These are phyloP conservation scores for Glyptemys insculpta DNA, from an alignment of 2,797 vertebrate species.

Conservation along the genomic window DNA sequence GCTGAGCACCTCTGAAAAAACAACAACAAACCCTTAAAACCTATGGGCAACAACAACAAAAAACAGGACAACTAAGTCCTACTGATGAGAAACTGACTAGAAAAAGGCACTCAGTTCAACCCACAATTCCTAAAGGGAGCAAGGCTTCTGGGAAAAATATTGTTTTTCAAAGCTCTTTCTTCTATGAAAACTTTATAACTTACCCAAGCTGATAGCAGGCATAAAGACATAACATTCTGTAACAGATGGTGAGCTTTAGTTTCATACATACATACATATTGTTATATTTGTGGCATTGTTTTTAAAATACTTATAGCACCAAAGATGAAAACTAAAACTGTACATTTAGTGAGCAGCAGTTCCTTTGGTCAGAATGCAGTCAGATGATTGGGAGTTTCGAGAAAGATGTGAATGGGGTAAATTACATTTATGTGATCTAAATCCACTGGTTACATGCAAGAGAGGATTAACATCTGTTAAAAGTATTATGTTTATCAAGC, in stretches of 20 bases:
- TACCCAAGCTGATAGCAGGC: background rate
- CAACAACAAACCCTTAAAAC: background rate
- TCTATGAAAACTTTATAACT: background rate
- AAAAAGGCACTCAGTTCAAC: background rate
- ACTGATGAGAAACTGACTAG: background rate
- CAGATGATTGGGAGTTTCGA: slow-evolving; percentile 75
- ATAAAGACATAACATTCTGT: background rate
- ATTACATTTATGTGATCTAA: slow-evolving; percentile 78
- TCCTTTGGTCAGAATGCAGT: slow-evolving; percentile 61
- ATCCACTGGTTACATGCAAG: slow-evolving; percentile 73
- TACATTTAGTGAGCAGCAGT: background rate
- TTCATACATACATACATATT: background rate
- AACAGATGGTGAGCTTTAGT: background rate
- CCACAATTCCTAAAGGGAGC: background rate
- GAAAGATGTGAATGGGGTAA: slow-evolving; percentile 71
- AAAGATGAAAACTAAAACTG: slow-evolving; percentile 34
- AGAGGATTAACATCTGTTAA: slow-evolving; percentile 87
- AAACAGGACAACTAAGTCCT: background rate
- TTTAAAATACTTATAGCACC: slow-evolving; percentile 9
- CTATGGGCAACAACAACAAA: background rate
- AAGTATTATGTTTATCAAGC: slow-evolving; percentile 83
- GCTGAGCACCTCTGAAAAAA: background rate
- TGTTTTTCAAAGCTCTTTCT: background rate
- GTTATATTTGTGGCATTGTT: slow-evolving; percentile 7
- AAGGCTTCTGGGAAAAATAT: background rate